These are phyloP conservation scores for Lutjanus erythropterus DNA, from an alignment of 2,113 vertebrate species.

Conservation along the genomic window DNA sequence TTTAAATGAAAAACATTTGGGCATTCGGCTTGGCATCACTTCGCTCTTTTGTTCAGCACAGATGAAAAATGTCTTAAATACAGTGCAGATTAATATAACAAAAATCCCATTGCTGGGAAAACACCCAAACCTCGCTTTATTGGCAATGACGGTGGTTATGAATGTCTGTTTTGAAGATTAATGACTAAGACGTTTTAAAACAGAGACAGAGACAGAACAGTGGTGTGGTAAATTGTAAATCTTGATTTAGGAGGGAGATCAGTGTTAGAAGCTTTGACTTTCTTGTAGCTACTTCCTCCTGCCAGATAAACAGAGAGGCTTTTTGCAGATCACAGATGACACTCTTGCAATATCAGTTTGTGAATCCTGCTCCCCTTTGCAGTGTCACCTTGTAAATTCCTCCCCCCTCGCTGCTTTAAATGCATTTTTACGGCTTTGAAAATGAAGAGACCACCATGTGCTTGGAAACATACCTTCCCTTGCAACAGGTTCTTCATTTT, in stretches of 20 bases:
- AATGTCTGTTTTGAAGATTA: constrained; percentile 61
- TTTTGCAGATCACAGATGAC: constrained; percentile 39
- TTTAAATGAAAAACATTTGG: constrained; percentile 69
- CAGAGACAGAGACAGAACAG: constrained; percentile 32
- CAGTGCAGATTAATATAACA: constrained; percentile 53
- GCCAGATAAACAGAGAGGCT: constrained; percentile 43
- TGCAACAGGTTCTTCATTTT: constrained; percentile 66
- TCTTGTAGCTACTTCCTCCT: constrained; percentile 40
- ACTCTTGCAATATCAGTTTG: constrained; percentile 45
- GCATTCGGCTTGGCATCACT: constrained; percentile 55
- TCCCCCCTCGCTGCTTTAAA: constrained; percentile 35
- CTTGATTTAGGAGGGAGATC: constrained; percentile 27
- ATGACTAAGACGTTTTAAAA: constrained; percentile 51
- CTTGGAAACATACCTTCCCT: constrained; percentile 65
- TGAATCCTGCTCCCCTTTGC: constrained; percentile 60
- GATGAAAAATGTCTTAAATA: constrained; percentile 66
- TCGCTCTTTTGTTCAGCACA: constrained; percentile 60
- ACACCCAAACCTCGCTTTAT: constrained; percentile 52
- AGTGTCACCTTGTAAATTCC: constrained; percentile 74
- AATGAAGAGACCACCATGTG: constrained; percentile 77
- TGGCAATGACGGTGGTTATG: constrained; percentile 47
- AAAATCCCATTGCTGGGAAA: constrained; percentile 56
- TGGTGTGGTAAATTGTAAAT: constrained; percentile 18
- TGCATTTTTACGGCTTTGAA: constrained; percentile 59
- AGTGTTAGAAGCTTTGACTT: constrained; percentile 16